These are phyloP conservation scores for Gymnobelideus leadbeateri DNA, from an alignment of 2,113 vertebrate species.

Conservation along the genomic window DNA sequence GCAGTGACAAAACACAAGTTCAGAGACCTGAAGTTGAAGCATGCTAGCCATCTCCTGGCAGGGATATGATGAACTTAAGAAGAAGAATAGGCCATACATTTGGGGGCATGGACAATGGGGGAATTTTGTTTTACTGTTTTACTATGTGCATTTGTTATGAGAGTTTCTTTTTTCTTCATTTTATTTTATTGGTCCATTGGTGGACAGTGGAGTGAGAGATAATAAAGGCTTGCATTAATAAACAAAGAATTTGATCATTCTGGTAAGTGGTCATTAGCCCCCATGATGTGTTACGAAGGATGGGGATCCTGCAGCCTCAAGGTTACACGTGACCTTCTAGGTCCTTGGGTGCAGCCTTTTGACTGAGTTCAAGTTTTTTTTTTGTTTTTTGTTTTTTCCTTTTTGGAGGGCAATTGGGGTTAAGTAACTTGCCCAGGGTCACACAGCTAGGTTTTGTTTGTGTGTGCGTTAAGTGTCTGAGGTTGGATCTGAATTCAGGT, in stretches of 20 bases:
- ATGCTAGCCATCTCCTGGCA: neutral
- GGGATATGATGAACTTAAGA: neutral
- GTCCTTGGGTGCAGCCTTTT: too few species aligned
- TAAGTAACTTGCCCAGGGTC: too few species aligned
- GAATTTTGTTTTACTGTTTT: neutral
- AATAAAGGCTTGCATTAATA: neutral
- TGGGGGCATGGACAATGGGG: neutral
- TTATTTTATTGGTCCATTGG: neutral
- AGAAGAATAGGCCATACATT: neutral
- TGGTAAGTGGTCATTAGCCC: neutral
- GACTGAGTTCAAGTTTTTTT: too few species aligned
- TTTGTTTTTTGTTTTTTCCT: too few species aligned
- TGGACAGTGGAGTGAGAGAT: neutral
- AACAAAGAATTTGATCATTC: neutral
- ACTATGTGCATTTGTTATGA: neutral
- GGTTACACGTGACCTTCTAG: too few species aligned
- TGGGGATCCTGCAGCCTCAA: too few species aligned
- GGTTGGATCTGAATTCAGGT: too few species aligned
- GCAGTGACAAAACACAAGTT: neutral
- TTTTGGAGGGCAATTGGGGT: too few species aligned
- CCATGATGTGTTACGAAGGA: neutral
- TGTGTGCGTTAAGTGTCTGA: too few species aligned
- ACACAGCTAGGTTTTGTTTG: too few species aligned
- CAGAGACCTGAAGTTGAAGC: neutral
- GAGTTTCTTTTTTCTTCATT: neutral